Base-by-base conservation (phyloP, 2,888 invertebrate species). In the Dynastes maya region DNA sequence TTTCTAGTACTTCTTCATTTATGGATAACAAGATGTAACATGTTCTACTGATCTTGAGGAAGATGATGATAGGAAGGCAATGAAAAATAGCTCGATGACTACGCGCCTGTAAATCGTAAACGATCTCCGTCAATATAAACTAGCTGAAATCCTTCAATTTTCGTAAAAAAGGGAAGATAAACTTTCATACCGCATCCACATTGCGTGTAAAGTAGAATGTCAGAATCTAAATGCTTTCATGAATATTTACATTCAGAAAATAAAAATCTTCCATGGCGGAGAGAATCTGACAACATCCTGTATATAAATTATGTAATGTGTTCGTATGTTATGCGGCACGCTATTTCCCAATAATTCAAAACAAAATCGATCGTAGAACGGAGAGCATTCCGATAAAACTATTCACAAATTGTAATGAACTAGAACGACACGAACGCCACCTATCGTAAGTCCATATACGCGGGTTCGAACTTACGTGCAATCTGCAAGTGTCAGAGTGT, bases 361-460 rank as follows among this genome's bases (percentile, higher is more conserved):
- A 68, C 29, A 68, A 68, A 68, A 49, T 40, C 68, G 49, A 68
- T 68, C 68, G 29, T 27, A 22, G 55, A 58, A 58, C 55, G 22
- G 16, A 22, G 51, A 53, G 68, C 68, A 53, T 68, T 68, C 68
- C 51, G 68, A 61, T 74, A 74, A 74, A 74, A 74, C 61, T 45
- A 74, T 74, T 61, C 72, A 40, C 72, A 61, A 61, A 61, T 61
- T 58, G 61, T 74, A 74, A 74, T 74, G 58, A 74, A 61, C 61
- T 61, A 58, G 58, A 74, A 61, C 63, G 61, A 74, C 72, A 74
- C 72, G 72, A 74, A 74, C 72, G 61, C 72, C 72, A 74, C 72
- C 63, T 74, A 61, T 61, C 72, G 61, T 32, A 58, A 16, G 16
- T 58, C 22, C 22, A 27, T 27, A 74, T 29, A 74, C 22, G 58